These are phyloP conservation scores for Monomorium pharaonis DNA, from an alignment of 1,140 invertebrate genomes.

Conservation along the genomic window DNA sequence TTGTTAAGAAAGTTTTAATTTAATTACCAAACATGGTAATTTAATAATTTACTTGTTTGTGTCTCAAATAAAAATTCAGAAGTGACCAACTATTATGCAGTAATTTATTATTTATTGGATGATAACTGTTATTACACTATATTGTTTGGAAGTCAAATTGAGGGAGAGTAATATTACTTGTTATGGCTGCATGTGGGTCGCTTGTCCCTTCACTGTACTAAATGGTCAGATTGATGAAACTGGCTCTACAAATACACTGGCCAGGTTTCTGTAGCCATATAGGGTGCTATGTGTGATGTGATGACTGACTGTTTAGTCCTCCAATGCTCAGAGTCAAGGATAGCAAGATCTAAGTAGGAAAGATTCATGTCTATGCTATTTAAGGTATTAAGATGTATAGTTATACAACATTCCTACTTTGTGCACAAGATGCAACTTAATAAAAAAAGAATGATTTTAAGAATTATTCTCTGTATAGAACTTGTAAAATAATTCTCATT, in stretches of 20 bases:
- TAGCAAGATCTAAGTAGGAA: conserved; percentile 55
- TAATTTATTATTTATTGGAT: conserved; percentile 56
- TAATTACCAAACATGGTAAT: background rate
- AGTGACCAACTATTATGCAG: background rate
- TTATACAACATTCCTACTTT: background rate
- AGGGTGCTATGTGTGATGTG: conserved; percentile 37
- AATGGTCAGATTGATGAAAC: conserved; percentile 52
- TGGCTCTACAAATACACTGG: conserved; percentile 34
- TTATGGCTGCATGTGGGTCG: conserved; percentile 49
- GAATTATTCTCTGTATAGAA: conserved; percentile 3
- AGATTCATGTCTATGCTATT: conserved; percentile 49
- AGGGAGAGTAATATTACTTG: conserved; percentile 33
- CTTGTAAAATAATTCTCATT: background rate
- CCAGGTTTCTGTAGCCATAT: conserved; percentile 52
- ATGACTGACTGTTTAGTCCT: conserved; percentile 14
- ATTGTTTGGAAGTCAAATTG: conserved; percentile 45
- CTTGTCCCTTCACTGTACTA: conserved; percentile 20
- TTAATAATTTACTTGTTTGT: background rate
- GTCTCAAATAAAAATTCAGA: conserved; percentile 5
- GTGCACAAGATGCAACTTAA: background rate
- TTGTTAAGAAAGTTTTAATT: background rate
- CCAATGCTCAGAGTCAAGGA: conserved; percentile 58
- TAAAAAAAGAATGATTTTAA: background rate
- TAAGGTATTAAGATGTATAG: conserved; percentile 8
- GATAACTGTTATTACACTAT: conserved; percentile 51